Evolutionary conservation across 2,113 vertebrate species (phyloP).

Genomic region (Aegypius monachus): DNA sequence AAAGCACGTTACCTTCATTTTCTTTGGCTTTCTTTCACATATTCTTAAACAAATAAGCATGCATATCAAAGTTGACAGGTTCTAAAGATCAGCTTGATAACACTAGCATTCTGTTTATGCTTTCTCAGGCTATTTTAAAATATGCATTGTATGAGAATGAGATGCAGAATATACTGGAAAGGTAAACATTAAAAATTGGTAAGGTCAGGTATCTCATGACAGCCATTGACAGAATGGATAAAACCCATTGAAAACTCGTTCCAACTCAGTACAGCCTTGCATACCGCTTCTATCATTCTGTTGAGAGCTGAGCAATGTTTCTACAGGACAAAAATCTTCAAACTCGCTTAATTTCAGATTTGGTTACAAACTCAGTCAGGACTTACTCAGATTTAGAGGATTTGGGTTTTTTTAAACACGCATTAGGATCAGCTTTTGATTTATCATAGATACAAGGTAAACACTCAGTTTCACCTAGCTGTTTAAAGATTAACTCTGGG

Average conservation of each 20-base stretch:
- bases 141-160: not conserved
- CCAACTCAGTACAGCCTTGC: not conserved
- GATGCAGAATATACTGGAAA: not conserved
- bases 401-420: not conserved
- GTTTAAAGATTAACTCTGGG: not conserved
- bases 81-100: not conserved
- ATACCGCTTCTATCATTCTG: not conserved
- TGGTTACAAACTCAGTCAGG: not conserved
- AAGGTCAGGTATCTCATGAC: not conserved
- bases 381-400: not conserved
- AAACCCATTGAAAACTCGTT: not conserved
- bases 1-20: not conserved
- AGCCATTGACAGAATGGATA: not conserved
- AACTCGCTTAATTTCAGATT: fast-evolving
- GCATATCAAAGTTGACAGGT: not conserved
- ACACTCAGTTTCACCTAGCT: not conserved
- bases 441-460: not conserved
- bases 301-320: not conserved
- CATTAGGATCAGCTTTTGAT: not conserved
- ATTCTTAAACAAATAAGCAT: not conserved
- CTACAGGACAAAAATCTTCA: not conserved
- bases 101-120: not conserved
- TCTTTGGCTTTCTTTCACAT: not conserved
- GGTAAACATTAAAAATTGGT: not conserved
- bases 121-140: not conserved